Base-by-base conservation (phyloP, 2,797 vertebrate species). In the Kryptopterus vitreolus region DNA sequence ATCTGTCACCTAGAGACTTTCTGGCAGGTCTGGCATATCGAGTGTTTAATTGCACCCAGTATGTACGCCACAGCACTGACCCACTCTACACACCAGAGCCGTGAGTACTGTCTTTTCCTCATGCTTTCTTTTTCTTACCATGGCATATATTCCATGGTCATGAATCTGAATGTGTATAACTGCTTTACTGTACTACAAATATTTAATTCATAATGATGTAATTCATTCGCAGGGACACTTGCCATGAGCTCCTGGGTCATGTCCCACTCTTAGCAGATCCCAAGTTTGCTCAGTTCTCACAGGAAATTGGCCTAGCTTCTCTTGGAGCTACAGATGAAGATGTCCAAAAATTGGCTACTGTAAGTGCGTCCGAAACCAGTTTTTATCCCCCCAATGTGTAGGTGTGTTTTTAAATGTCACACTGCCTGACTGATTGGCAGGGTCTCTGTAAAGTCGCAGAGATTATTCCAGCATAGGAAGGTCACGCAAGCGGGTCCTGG, bases 1-100 rank as follows among this genome's bases (percentile, higher is more conserved):
- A 99, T 84, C 91, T 99, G 70, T 99, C 97, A 26, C 98, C 98
- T 0, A 90, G 97, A 69, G 98, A 99, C 84, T 99, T 99, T 87
- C 89, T 99, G 89, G 96, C 97, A 3, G 97, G 96, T 82, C 88
- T 99, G 85, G 98, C 98, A 1, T 99, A 97, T 83, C 88, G 98
- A 84, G 97, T 99, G 61, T 99, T 99, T 84, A 96, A 99, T 84
- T 99, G 98, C 76, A 99, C 98, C 11, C 98, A 99, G 86, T 99
- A 99, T 2, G 70, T 99, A 13, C 94, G 98, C 1, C 98, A 99
- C 31, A 94, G 96, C 89, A 97, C 95, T 0, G 97, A 99, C 88
- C 98, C 98, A 0, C 96, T 99, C 62, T 99, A 99, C 92, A 99
- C 98, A 0, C 98, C 98, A 0, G 98, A 99, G 87, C 98, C 98